Conservation (phyloP, 64 coral and sea anemone species). For the Actinia tenebrosa region DNA sequence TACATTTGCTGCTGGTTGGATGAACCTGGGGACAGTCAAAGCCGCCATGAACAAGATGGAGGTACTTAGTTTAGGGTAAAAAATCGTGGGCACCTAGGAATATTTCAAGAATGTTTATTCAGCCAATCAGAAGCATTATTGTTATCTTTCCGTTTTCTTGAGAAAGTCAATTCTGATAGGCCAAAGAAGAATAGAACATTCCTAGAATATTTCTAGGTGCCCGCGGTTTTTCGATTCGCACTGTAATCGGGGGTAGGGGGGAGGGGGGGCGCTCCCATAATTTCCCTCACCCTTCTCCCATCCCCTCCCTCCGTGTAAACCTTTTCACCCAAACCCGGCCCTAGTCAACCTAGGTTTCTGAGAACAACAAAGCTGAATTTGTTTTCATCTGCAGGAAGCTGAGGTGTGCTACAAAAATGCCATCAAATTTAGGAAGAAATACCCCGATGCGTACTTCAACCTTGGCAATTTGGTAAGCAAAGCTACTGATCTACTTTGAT, state of each 20-base stretch:
- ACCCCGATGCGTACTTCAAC: conserved; percentile 84
- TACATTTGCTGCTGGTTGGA: conserved; percentile 81
- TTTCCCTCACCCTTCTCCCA: neutral
- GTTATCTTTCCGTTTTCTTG: too few species aligned
- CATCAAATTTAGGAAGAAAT: conserved; percentile 50
- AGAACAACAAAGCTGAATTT: neutral
- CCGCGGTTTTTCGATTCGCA: too few species aligned
- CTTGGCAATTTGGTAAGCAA: conserved; percentile 81
- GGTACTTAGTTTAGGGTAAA: conserved; percentile 11
- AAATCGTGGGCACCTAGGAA: too few species aligned
- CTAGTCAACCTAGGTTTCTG: neutral
- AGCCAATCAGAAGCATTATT: too few species aligned
- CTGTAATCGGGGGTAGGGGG: too few species aligned
- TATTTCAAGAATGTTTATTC: too few species aligned
- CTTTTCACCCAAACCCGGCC: neutral
- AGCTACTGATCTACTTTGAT: neutral
- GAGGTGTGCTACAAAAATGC: conserved; percentile 73
- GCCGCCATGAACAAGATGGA: conserved; percentile 68
- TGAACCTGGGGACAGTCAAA: conserved; percentile 90
- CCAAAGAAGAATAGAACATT: too few species aligned
- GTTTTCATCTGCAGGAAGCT: conserved; percentile 48
- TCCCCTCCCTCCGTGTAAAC: neutral
- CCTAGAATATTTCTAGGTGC: too few species aligned
- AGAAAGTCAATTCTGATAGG: too few species aligned
- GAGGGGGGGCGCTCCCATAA: neutral